Base-by-base conservation (phyloP, 2,888 invertebrate species). In the Reticulitermes lucifugus region DNA sequence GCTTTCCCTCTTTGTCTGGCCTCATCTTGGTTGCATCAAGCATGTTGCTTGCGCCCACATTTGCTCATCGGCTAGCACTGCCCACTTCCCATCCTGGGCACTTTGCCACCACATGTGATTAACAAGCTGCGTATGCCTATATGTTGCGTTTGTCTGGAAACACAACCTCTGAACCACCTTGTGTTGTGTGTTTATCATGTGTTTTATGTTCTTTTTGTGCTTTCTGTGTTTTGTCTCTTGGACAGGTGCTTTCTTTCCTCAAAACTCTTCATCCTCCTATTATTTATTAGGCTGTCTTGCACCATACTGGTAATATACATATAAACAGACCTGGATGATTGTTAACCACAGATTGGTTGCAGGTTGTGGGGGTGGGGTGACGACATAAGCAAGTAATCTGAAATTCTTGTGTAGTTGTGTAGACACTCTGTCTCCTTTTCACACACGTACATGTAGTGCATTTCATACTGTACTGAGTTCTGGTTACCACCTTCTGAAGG, bases 11-110 rank as follows among this genome's bases (percentile, higher is more conserved):
- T 65, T 83, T 80, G 46, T 85, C 46, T 85, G 75, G 75, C 79
- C 60, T 75, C 83, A 65, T 79, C 79, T 85, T 83, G 83, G 85
- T 86, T 85, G 86, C 86, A 86, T 86, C 84, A 83, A 79, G 86
- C 84, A 85, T 85, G 86, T 55, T 75, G 55, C 80, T 83, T 80
- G 60, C 85, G 60, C 35, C 41, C 80, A 73, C 79, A 79, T 73
- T 29, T 59, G 73, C 73, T 73, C 73, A 7, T 41, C 29, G 41
- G 73, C 73, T 73, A 77, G 77, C 77, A 77, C 46, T n/a, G 77
- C 77, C 77, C 77, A 77, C 77, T 77, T n/a, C 77, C 77, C 41
- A 22, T 77, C 77, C 77, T 65, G 65, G 65, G 65, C 65, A 65
- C 65, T 80, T 80, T 73, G 65, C 41, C 84, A 55, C n/a, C n/a